These are phyloP conservation scores for Panorpa germanica DNA, from an alignment of 2,888 invertebrate genomes.

Conservation along the genomic window DNA sequence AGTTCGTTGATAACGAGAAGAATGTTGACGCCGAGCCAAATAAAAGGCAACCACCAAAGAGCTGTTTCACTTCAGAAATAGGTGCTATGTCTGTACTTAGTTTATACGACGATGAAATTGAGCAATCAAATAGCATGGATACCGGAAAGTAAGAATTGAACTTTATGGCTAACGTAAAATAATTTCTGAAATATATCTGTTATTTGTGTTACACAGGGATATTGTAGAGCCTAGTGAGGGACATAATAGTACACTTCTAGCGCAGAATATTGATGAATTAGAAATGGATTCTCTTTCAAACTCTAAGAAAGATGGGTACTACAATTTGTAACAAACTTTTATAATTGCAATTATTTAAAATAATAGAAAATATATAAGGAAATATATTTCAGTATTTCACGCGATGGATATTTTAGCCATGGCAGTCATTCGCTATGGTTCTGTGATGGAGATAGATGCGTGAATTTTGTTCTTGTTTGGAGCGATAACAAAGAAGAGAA, in stretches of 20 bases:
- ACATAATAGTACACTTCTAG: too few relatives aligned
- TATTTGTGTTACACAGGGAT: conserved; percentile 7
- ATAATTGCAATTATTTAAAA: too few relatives aligned
- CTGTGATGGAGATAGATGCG: conserved; percentile 46
- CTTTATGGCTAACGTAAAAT: neutral
- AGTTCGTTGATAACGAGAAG: too few relatives aligned
- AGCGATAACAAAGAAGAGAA: conserved; percentile 32
- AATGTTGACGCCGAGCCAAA: too few relatives aligned
- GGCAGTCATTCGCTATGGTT: conserved; percentile 40
- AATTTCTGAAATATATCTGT: conserved; percentile 2
- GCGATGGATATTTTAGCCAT: conserved; percentile 13
- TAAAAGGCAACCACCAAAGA: too few relatives aligned
- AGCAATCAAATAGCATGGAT: conserved; percentile 12
- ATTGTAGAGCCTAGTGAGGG: conserved; percentile 7
- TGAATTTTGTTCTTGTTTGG: conserved; percentile 68
- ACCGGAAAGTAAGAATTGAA: conserved; percentile 12
- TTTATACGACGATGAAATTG: conserved; percentile 12
- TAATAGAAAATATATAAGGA: too few relatives aligned
- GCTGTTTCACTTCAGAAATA: too few relatives aligned
- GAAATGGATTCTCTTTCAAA: too few relatives aligned
- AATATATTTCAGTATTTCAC: conserved; percentile 8
- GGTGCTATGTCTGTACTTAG: conserved; percentile 13
- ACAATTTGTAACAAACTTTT: too few relatives aligned
- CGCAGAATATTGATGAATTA: too few relatives aligned
- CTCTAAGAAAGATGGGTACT: too few relatives aligned